A percentile compares a stretch with the other conserved stretches of the same genome.
Conservation (phyloP, 2,113 vertebrate species). For the Cebidichthys violaceus region DNA sequence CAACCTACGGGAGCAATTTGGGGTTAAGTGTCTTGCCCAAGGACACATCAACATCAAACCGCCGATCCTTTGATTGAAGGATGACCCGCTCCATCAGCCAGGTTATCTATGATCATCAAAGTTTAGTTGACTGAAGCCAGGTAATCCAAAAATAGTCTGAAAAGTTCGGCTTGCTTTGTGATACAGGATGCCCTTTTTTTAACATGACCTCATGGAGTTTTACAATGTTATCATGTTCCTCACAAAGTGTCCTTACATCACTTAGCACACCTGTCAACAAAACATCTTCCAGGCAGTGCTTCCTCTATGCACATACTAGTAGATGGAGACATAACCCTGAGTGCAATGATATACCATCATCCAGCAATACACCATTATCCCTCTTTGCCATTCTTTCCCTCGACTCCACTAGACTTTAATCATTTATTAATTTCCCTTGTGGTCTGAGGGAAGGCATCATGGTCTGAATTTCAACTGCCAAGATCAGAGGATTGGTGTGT, state of each 20-base stretch:
- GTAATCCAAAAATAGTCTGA: background rate
- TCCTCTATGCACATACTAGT: conserved; percentile 39
- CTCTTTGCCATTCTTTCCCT: conserved; percentile 75
- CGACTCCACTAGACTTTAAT: conserved; percentile 78
- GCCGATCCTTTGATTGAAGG: background rate
- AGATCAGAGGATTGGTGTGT: conserved; percentile 76
- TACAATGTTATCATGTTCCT: conserved; percentile 30
- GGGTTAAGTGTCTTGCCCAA: background rate
- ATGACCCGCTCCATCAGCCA: background rate
- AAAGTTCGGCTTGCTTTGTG: background rate
- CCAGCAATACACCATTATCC: conserved; percentile 70
- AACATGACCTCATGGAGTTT: conserved; percentile 10
- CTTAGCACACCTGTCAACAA: conserved; percentile 64
- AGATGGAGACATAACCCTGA: conserved; percentile 71
- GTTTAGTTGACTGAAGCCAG: background rate
- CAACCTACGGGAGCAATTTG: background rate
- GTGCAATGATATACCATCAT: conserved; percentile 69
- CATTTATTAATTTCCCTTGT: conserved; percentile 83
- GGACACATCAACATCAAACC: background rate
- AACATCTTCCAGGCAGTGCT: conserved; percentile 25
- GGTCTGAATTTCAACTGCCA: conserved; percentile 79
- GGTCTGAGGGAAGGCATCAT: conserved; percentile 72
- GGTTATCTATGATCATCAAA: background rate
- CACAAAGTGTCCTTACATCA: conserved; percentile 50
- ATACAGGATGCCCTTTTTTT: background rate